A percentile compares a stretch with the other conserved stretches of the same genome.
Conservation (phyloP, 35 echinoderm and acorn worm species). For the Hemicentrotus pulcherrimus region DNA sequence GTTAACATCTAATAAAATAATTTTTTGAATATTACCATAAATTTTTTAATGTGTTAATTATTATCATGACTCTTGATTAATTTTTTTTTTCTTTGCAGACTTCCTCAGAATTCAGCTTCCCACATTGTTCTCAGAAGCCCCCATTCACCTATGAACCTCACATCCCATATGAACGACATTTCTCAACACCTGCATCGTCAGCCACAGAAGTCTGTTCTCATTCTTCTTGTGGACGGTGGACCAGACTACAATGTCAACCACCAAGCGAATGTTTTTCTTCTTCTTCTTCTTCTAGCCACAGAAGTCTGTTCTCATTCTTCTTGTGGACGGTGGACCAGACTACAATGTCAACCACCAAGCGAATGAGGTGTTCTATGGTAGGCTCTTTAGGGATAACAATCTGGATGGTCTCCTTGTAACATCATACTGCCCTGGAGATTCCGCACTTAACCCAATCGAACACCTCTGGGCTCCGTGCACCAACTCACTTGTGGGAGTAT, state of each 20-base stretch:
- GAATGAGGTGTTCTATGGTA: constrained; percentile 48
- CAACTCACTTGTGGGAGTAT: background rate
- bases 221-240: constrained; percentile 52
- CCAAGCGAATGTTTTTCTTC: constrained; percentile 48
- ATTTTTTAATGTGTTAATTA: no score
- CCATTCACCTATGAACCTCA: constrained; percentile 43
- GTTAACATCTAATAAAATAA: no score
- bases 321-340: constrained; percentile 61
- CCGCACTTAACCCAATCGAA: constrained; percentile 45
- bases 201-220: background rate
- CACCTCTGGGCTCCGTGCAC: constrained; percentile 55
- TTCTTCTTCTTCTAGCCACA: background rate
- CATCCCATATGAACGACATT: constrained; percentile 65
- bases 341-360: constrained; percentile 64
- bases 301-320: constrained; percentile 16
- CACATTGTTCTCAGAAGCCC: constrained; percentile 47
- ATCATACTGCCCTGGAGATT: constrained; percentile 57
- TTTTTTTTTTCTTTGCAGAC: constrained; percentile 2
- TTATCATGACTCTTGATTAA: no score
- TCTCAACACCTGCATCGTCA: background rate
- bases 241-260: constrained; percentile 70
- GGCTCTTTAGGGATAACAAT: constrained; percentile 43
- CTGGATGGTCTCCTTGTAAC: constrained; percentile 54
- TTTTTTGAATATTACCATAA: no score
- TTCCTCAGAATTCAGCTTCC: background rate